Evolutionary conservation across 2,888 invertebrate species (phyloP).

Genomic region (Laspeyria flexula): DNA sequence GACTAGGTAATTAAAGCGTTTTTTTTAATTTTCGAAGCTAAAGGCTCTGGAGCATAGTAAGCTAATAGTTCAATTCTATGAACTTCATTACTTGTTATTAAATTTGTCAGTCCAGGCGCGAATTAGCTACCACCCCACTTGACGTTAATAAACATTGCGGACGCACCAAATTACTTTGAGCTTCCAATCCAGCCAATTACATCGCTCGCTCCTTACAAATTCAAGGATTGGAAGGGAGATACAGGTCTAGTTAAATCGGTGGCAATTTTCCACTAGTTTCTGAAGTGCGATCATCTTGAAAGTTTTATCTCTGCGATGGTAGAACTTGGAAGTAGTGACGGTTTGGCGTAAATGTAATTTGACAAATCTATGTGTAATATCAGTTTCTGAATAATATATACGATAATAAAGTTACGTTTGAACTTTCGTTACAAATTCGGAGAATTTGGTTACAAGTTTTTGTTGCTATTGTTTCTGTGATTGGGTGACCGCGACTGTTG

Average conservation of each 20-base stretch:
- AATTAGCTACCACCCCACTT: slow-evolving; percentile 68
- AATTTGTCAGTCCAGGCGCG: slow-evolving; percentile 70
- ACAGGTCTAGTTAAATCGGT: slow-evolving; percentile 48
- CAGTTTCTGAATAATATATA: slow-evolving; percentile 32
- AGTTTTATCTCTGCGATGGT: slow-evolving; percentile 59
- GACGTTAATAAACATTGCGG: slow-evolving; percentile 70
- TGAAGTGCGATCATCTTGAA: slow-evolving; percentile 60
- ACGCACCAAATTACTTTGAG: slow-evolving; percentile 46
- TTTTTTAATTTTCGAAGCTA: too few species aligned
- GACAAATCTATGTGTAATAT: slow-evolving; percentile 38
- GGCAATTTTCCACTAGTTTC: slow-evolving; percentile 58
- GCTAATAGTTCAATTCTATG: slow-evolving; percentile 41
- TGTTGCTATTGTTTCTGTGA: slow-evolving; percentile 32
- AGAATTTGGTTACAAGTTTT: slow-evolving; percentile 24
- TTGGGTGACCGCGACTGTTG: slow-evolving; percentile 17
- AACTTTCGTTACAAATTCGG: slow-evolving; percentile 31
- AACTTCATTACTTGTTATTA: slow-evolving; percentile 67
- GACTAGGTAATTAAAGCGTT: too few species aligned
- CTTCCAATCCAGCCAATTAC: slow-evolving; percentile 32
- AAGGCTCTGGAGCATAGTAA: slow-evolving; percentile 30
- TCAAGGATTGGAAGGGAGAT: slow-evolving; percentile 18
- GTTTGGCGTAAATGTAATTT: slow-evolving; percentile 38
- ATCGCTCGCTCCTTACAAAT: slow-evolving; percentile 25
- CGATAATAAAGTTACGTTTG: slow-evolving; percentile 16
- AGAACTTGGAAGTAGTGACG: slow-evolving; percentile 40